Base-by-base conservation (phyloP, 2,797 vertebrate genomes). In the Myioborus miniatus region DNA sequence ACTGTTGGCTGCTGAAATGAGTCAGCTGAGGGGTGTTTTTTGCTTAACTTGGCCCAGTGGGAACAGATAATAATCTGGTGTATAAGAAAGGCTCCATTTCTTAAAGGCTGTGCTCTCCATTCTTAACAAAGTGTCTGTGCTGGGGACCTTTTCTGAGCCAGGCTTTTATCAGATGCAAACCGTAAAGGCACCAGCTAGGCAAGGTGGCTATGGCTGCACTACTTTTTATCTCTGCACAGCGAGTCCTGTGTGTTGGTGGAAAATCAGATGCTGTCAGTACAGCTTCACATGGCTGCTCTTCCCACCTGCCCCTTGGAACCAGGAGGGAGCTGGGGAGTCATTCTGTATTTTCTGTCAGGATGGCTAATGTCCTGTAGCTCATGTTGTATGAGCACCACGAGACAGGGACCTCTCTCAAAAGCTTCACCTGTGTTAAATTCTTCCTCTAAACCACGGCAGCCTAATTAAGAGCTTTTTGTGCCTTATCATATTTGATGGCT, bases 401-500 rank as follows among this genome's bases (percentile, higher is more conserved):
- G 64, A 36, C 43, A 62, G 70, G n/a, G 44, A 82, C 41, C 21
- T 87, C 60, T 77, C 71, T 84, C 55, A 26, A 50, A 83, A 58
- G 30, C 49, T 69, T 64, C 22, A 11, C 2, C 5, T 5, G 0
- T 59, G 41, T 62, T 77, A 76, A 92, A 79, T 75, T 3, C 5
- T 71, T 49, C 11, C 64, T 82, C 76, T 60, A 68, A 89, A 37
- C 62, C 53, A 4, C 8, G 4, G 49, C 71, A 88, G 50, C 69
- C 76, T 86, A 88, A 93, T 93, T 83, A 90, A 88, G 58, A 78
- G 65, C 30, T 88, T 59, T 86, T 62, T 60, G 53, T 83, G 72
- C 44, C 49, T 68, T 74, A 11, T 52, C 39, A 12, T 50, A 47
- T 65, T 63, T 71, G 72, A 86, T 64, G 65, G 76, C 41, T 91